A percentile compares a stretch with the other conserved stretches of the same genome.
Conservation (phyloP, 2,888 invertebrate species). For the Venusia cambrica region DNA sequence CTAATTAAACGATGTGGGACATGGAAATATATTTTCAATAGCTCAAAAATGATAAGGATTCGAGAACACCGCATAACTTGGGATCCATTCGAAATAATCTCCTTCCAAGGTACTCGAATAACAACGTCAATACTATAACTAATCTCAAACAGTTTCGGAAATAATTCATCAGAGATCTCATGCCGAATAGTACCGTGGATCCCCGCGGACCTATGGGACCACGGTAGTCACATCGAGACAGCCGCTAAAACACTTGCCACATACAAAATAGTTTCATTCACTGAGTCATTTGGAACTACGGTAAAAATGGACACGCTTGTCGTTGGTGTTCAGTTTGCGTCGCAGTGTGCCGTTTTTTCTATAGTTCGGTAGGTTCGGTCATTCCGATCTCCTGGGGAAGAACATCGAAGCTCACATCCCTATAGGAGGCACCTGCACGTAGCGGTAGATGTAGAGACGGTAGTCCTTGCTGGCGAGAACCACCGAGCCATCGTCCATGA, state of each 20-base stretch:
- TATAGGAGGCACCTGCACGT: conserved; percentile 95
- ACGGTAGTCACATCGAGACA: conserved; percentile 71
- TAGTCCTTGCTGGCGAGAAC: conserved; percentile 99
- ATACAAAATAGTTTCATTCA: conserved; percentile 56
- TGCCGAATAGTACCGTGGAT: conserved; percentile 57
- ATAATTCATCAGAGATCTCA: conserved; percentile 73
- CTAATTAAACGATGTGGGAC: conserved; percentile 80
- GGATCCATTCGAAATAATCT: conserved; percentile 73
- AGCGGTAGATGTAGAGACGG: conserved; percentile 99
- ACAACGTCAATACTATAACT: conserved; percentile 80
- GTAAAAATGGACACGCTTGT: conserved; percentile 70
- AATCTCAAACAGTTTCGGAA: conserved; percentile 79
- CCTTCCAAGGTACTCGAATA: conserved; percentile 76
- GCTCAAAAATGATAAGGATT: conserved; percentile 78
- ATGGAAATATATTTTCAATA: conserved; percentile 81
- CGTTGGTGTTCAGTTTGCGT: conserved; percentile 41
- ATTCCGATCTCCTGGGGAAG: conserved; percentile 69
- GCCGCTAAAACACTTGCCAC: conserved; percentile 66
- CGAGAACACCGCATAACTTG: conserved; percentile 68
- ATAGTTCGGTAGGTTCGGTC: conserved; percentile 58
- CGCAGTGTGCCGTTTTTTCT: conserved; percentile 60
- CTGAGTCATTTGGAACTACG: conserved; percentile 40
- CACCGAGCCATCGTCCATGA: conserved; percentile 99
- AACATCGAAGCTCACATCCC: conserved; percentile 83
- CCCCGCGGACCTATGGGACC: conserved; percentile 54